Evolutionary conservation across 2,888 invertebrate genomes (phyloP).

Genomic region (Cremastinae sp.): DNA sequence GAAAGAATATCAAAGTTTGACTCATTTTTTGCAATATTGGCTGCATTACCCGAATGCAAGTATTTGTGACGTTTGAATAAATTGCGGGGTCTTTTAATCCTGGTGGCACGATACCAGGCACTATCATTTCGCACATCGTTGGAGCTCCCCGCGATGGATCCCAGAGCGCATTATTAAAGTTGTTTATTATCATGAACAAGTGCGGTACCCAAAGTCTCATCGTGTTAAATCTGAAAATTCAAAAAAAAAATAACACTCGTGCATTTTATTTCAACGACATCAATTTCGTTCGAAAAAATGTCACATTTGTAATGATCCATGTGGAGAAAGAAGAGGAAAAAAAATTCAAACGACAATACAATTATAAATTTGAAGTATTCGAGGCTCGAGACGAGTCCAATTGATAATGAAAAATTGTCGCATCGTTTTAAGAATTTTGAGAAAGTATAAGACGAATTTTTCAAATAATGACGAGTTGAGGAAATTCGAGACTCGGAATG

Average conservation of each 20-base stretch:
- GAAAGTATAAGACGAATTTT: too few species aligned
- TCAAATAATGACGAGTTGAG: too few species aligned
- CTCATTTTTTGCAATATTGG: constrained; percentile 40
- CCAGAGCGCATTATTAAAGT: constrained; percentile 74
- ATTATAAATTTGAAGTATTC: too few species aligned
- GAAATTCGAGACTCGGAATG: too few species aligned
- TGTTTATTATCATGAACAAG: constrained; percentile 83
- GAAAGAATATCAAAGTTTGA: constrained; percentile 21
- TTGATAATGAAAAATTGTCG: too few species aligned
- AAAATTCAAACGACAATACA: too few species aligned
- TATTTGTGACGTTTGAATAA: constrained; percentile 62
- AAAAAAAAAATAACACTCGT: constrained; percentile 25
- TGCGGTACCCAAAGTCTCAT: constrained; percentile 84
- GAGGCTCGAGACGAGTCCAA: too few species aligned
- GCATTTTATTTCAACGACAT: too few species aligned
- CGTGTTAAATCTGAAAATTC: constrained; percentile 82
- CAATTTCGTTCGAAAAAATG: too few species aligned
- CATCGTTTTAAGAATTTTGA: too few species aligned
- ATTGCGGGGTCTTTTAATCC: constrained; percentile 60
- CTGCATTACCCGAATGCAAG: constrained; percentile 63
- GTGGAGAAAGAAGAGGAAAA: too few species aligned
- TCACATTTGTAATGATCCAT: too few species aligned
- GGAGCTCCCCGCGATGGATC: constrained; percentile 71
- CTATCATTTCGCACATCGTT: constrained; percentile 80
- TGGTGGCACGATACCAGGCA: constrained; percentile 59